Evolutionary conservation across 2,888 invertebrate genomes (phyloP).

Genomic region (Caenorhabditis afra): DNA sequence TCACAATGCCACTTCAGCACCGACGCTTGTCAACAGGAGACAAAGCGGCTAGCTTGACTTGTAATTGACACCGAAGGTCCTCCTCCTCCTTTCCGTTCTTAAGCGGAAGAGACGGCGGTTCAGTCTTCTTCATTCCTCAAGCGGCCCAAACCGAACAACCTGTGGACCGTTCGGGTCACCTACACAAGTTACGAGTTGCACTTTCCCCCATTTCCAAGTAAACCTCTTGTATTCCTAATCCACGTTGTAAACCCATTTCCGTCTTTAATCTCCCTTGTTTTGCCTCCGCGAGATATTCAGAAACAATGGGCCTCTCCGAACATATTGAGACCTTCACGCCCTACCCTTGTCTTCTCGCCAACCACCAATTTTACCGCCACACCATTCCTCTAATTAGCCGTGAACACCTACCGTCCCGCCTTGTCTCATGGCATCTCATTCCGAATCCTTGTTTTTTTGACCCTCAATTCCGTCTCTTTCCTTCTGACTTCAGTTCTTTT

Average conservation of each 20-base stretch:
- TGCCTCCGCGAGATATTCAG: constrained; percentile 32
- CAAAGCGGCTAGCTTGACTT: constrained; percentile 52
- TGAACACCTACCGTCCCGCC: constrained; percentile 30
- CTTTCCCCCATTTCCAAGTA: not conserved
- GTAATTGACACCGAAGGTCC: constrained; percentile 55
- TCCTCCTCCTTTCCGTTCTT: constrained; percentile 14
- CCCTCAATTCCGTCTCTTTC: not conserved
- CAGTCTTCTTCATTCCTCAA: constrained; percentile 4
- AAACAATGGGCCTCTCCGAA: constrained; percentile 30
- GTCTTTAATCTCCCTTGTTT: constrained; percentile 39
- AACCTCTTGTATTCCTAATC: constrained; percentile 1
- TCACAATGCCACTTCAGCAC: constrained; percentile 51
- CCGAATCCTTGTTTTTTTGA: not conserved
- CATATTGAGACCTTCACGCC: constrained; percentile 56
- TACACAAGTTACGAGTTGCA: too few relatives aligned
- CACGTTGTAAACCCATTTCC: constrained; percentile 43
- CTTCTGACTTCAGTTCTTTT: not conserved
- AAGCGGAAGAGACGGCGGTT: constrained; percentile 23
- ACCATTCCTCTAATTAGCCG: constrained; percentile 48
- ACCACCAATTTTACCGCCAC: constrained; percentile 29
- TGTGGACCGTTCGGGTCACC: constrained; percentile 6
- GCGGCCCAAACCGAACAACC: constrained; percentile 29
- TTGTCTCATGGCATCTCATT: not conserved
- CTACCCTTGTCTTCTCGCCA: constrained; percentile 14
- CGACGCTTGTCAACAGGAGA: constrained; percentile 22